Conservation (phyloP, 2,797 vertebrate species). For the Nothura maculosa region DNA sequence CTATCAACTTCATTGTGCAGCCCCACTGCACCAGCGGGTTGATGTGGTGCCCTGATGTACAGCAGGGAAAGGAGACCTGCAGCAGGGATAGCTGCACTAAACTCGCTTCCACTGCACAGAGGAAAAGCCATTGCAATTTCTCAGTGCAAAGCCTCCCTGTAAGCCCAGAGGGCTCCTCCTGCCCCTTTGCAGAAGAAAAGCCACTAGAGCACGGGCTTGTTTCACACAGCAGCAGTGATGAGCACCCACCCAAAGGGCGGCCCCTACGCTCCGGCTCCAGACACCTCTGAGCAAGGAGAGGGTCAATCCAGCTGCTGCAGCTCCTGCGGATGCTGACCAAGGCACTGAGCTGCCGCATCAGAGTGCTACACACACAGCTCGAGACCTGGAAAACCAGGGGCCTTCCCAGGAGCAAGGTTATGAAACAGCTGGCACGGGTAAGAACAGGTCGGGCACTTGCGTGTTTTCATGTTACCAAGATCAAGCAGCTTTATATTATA, state of each 20-base stretch:
- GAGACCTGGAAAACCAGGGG: neutral
- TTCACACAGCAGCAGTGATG: neutral
- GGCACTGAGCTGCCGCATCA: neutral
- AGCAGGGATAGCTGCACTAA: neutral
- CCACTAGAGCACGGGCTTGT: neutral
- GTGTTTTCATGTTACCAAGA: neutral
- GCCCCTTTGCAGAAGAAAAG: neutral
- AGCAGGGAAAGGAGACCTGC: neutral
- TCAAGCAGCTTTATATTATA: neutral
- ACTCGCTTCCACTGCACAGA: neutral
- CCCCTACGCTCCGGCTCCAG: neutral
- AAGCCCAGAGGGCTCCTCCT: neutral
- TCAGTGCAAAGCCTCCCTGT: neutral
- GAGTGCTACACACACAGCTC: fast-evolving
- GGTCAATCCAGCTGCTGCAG: neutral
- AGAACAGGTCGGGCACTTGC: neutral
- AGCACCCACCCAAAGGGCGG: neutral
- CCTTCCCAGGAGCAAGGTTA: neutral
- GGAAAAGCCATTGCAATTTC: neutral
- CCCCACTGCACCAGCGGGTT: fast-evolving
- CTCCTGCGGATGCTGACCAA: neutral
- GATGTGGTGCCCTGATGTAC: neutral
- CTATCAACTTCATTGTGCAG: fast-evolving
- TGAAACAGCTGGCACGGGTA: neutral
- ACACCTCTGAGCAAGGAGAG: neutral